A percentile compares a stretch with the other conserved stretches of the same genome.
These are phyloP conservation scores for Eledona agricola DNA, from an alignment of 2,888 invertebrate genomes.

Conservation along the genomic window DNA sequence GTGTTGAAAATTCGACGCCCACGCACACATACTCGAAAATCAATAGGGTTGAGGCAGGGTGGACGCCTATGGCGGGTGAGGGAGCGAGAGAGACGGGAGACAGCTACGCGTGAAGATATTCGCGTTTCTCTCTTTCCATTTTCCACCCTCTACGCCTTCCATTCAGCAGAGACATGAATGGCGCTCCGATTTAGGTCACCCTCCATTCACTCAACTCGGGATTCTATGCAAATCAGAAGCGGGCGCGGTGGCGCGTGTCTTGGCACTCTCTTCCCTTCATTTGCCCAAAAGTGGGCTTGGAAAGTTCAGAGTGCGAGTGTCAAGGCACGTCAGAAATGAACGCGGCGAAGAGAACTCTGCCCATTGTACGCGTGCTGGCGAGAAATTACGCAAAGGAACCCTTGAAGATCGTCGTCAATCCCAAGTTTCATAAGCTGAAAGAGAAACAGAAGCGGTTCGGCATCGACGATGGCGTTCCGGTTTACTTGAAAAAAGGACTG, in stretches of 20 bases:
- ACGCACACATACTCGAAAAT: conserved; percentile 47
- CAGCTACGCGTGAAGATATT: too few species aligned
- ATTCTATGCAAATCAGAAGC: conserved; percentile 26
- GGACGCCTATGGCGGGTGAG: too few species aligned
- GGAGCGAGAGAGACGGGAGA: conserved; percentile 29
- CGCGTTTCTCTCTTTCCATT: conserved; percentile 38
- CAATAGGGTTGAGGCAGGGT: conserved; percentile 42
- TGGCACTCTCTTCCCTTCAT: neutral
- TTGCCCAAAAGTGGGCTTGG: too few species aligned
- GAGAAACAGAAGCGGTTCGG: conserved; percentile 9
- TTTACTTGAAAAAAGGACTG: conserved; percentile 11
- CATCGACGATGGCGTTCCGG: conserved; percentile 9
- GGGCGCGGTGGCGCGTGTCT: conserved; percentile 5
- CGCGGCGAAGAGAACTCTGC: conserved; percentile 1
- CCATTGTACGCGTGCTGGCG: conserved; percentile 1
- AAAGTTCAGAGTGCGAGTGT: too few species aligned
- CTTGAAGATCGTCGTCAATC: conserved; percentile 3
- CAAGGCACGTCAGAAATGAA: too few species aligned
- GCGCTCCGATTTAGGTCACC: conserved; percentile 53
- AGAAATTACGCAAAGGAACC: conserved; percentile 5
- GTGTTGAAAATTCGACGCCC: conserved; percentile 40
- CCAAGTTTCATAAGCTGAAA: conserved; percentile 13
- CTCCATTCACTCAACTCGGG: conserved; percentile 49
- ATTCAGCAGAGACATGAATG: conserved; percentile 58
- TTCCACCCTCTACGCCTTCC: conserved; percentile 46